These are phyloP conservation scores for Ctena decussata DNA, from an alignment of 2,888 invertebrate species.

Conservation along the genomic window DNA sequence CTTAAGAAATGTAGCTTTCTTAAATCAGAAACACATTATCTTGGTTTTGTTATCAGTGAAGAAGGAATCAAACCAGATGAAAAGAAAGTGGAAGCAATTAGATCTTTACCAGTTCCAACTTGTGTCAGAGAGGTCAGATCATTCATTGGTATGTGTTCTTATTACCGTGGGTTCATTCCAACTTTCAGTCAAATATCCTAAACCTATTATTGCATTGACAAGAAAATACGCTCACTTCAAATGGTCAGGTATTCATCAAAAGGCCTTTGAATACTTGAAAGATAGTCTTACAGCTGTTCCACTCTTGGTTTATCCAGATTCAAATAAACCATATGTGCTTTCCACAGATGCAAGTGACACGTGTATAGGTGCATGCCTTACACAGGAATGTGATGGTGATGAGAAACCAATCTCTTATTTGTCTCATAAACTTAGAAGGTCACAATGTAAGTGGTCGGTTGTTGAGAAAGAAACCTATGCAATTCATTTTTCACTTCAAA, in stretches of 20 bases:
- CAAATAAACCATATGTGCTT: conserved; percentile 28
- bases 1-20: conserved; percentile 47
- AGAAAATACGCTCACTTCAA: conserved; percentile 42
- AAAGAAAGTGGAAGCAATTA: conserved; percentile 35
- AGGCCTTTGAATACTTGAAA: conserved; percentile 52
- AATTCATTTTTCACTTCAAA: conserved; percentile 22
- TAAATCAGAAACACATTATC: conserved; percentile 43
- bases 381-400: conserved; percentile 11
- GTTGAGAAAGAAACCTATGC: conserved; percentile 25
- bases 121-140: conserved; percentile 22
- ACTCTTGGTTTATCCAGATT: conserved; percentile 42
- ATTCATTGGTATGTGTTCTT: conserved; percentile 28
- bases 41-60: conserved; percentile 37
- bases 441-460: conserved; percentile 10
- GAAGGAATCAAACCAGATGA: conserved; percentile 41
- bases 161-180: conserved; percentile 44
- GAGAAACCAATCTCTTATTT: background rate
- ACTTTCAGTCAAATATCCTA: conserved; percentile 43
- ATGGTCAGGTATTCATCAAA: conserved; percentile 25
- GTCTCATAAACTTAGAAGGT: conserved; percentile 19
- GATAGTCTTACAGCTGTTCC: conserved; percentile 45
- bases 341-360: conserved; percentile 45
- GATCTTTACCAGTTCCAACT: conserved; percentile 35
- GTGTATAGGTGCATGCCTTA: conserved; percentile 6
- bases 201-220: conserved; percentile 29